Evolutionary conservation across 1,140 invertebrate genomes (phyloP).

Genomic region (Drosophila novamexicana): DNA sequence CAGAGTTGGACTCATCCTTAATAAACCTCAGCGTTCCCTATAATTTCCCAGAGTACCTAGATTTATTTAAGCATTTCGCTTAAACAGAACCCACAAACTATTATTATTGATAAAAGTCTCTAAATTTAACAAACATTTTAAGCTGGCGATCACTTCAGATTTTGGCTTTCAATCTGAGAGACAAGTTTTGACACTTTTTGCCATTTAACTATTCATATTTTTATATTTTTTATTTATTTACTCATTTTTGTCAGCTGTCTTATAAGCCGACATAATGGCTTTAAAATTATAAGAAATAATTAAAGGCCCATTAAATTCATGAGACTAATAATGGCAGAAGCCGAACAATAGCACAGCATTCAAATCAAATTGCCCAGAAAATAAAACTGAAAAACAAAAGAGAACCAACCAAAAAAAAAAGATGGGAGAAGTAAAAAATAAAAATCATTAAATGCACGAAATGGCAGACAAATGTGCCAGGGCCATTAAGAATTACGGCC

Average conservation of each 20-base stretch:
- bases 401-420: slow-evolving; percentile 13
- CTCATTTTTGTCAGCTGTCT: slow-evolving; percentile 23
- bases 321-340: slow-evolving; percentile 47
- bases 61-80: too few relatives aligned
- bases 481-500: slow-evolving; percentile 71
- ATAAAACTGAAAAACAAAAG: slow-evolving; percentile 51
- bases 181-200: not conserved
- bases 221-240: not conserved
- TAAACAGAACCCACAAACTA: too few relatives aligned
- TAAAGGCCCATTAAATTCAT: slow-evolving; percentile 75
- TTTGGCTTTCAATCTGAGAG: not conserved
- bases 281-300: slow-evolving; percentile 69
- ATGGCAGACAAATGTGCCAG: slow-evolving; percentile 79
- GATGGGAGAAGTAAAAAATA: slow-evolving; percentile 47
- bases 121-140: too few relatives aligned
- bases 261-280: slow-evolving; percentile 23
- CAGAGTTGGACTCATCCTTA: too few relatives aligned
- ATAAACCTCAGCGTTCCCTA: too few relatives aligned
- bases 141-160: not conserved
- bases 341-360: slow-evolving; percentile 77
- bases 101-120: too few relatives aligned
- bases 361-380: slow-evolving; percentile 79
- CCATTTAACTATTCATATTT: slow-evolving; percentile 6
- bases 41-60: too few relatives aligned
- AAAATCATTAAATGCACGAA: slow-evolving; percentile 83